Base-by-base conservation (phyloP, 2,113 vertebrate genomes). In the Epinephelus lanceolatus region DNA sequence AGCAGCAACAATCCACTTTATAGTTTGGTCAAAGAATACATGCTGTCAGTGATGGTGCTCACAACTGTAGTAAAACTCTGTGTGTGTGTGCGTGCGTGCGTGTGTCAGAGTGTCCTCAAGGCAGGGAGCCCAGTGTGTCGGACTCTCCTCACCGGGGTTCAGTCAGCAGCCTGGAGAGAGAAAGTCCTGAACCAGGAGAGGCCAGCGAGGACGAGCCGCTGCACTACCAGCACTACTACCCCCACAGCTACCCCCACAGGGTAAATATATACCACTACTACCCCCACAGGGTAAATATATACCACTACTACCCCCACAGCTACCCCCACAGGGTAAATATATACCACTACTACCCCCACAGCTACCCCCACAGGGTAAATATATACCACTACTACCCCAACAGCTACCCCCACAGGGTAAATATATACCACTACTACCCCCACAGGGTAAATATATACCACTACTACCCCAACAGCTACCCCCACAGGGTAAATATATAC, bases 161-260 rank as follows among this genome's bases (percentile, higher is more conserved):
- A 47, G 86, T 90, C 69, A 93, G 90, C 88, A 94, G 94, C n/a
- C 73, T 89, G 56, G 93, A 93, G n/a, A 71, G 83, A 75, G 90
- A 92, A 51, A 94, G 93, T 85, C 93, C 89, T 0, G 90, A 92
- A 77, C 90, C 92, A 13, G 90, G 91, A 73, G 93, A 93, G 86
- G 91, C 91, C 79, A 93, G 93, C 21, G 89, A 94, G n/a, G 88
- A 94, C 14, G 90, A 93, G 74, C 85, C 71, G 2, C 79, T 90
- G 47, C 78, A 82, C 51, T 89, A 86, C 83, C 83, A 84, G 14
- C 66, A 80, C 66, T 88, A 86, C 79, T 88, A 76, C 79, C 81
- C 84, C 74, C 88, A 87, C 52, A 84, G 86, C 82, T 88, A 76
- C 79, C 81, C 84, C 74, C 88, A 87, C 47, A 84, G 85, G 92